A percentile compares a stretch with the other conserved stretches of the same genome.
These are phyloP conservation scores for Epinephelus awoara DNA, from an alignment of 2,797 vertebrate genomes.

Conservation along the genomic window DNA sequence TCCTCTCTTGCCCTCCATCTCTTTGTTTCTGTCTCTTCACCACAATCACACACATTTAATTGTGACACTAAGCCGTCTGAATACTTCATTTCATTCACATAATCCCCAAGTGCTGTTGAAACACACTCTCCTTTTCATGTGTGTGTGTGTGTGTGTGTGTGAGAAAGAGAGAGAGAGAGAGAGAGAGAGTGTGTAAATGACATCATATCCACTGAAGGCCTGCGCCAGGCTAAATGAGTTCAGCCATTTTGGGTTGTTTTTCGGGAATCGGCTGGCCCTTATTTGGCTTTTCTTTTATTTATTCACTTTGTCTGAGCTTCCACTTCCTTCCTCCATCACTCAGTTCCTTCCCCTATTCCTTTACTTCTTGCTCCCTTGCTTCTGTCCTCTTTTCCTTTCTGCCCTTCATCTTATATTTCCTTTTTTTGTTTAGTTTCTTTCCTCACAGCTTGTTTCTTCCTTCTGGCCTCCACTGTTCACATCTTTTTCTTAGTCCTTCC, in stretches of 20 bases:
- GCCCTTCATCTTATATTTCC: not conserved
- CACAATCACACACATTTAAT: constrained; percentile 51
- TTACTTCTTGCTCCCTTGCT: not conserved
- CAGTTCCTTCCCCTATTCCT: not conserved
- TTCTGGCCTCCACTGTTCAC: not conserved
- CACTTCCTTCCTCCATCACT: not conserved
- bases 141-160: constrained; percentile 13
- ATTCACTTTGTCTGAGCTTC: not conserved
- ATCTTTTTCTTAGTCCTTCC: not conserved
- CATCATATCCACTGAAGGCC: constrained; percentile 42
- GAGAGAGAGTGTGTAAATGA: constrained; percentile 14
- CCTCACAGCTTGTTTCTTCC: not conserved
- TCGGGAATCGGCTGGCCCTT: not conserved
- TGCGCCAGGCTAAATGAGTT: constrained; percentile 39
- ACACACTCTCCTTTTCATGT: constrained; percentile 8
- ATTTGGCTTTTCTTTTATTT: constrained; percentile 22
- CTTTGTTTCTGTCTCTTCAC: constrained; percentile 35
- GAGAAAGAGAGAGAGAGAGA: not conserved
- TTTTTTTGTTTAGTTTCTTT: not conserved
- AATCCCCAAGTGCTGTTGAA: constrained; percentile 57
- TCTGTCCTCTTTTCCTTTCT: not conserved
- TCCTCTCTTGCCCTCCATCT: constrained; percentile 23
- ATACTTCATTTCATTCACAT: constrained; percentile 56
- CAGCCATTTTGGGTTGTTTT: constrained; percentile 59
- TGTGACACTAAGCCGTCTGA: constrained; percentile 59